These are phyloP conservation scores for Tanytarsus gracilentus DNA, from an alignment of 2,888 invertebrate species.

Conservation along the genomic window DNA sequence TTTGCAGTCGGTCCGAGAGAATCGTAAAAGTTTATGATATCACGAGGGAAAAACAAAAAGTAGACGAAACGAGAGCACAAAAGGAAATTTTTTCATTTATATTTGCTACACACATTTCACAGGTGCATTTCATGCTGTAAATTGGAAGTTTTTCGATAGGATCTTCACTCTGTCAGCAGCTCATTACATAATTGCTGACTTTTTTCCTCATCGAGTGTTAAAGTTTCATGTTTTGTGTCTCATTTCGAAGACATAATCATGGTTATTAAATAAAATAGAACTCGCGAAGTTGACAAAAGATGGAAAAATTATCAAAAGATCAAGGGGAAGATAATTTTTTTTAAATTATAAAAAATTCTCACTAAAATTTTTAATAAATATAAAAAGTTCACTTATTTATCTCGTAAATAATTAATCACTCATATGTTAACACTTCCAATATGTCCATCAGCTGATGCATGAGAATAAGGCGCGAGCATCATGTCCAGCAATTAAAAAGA, in stretches of 20 bases:
- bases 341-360: no score
- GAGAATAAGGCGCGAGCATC: neutral
- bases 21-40: constrained; percentile 20
- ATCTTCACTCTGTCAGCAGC: constrained; percentile 20
- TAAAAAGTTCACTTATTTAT: neutral
- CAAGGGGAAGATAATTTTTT: no score
- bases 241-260: no score
- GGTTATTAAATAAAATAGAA: no score
- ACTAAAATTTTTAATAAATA: no score
- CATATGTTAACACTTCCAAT: constrained; percentile 25
- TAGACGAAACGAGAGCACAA: constrained; percentile 8
- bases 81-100: neutral
- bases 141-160: constrained; percentile 12
- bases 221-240: neutral
- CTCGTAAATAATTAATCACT: constrained; percentile 11
- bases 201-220: neutral
- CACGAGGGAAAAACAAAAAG: neutral
- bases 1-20: no score
- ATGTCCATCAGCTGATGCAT: constrained; percentile 24
- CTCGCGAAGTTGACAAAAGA: no score
- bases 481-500: constrained; percentile 28
- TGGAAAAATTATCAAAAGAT: no score
- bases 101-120: neutral
- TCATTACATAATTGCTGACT: constrained; percentile 17
- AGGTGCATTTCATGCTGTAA: constrained; percentile 26